A percentile compares a stretch with the other conserved stretches of the same genome.
phyloP scores from a whole-genome alignment of 2,888 invertebrate genomes.

The Chrysolina oricalcia region DNA sequence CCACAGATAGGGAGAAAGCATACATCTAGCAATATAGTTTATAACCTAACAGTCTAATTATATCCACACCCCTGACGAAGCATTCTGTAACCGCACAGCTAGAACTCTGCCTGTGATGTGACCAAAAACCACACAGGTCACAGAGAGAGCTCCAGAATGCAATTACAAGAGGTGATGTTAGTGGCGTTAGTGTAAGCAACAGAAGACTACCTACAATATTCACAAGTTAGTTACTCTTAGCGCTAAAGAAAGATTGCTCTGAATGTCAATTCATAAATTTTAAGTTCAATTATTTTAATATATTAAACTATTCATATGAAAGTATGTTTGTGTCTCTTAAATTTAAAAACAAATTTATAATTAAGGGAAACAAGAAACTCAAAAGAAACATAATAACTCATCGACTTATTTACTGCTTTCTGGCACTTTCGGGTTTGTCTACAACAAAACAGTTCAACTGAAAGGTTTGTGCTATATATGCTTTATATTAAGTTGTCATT shows the following conservation, averaged over 20 bases:
- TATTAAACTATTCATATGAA: too few species aligned
- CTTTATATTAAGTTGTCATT: too few species aligned
- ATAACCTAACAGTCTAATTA: background rate
- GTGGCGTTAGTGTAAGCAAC: constrained; percentile 25
- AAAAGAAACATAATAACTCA: too few species aligned
- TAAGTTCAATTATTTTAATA: too few species aligned
- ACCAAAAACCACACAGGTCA: constrained; percentile 80
- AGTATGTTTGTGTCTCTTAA: too few species aligned
- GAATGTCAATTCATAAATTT: too few species aligned
- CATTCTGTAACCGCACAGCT: constrained; percentile 79
- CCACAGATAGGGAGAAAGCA: background rate
- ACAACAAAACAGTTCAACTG: too few species aligned
- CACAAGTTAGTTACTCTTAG: background rate
- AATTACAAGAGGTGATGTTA: constrained; percentile 56
- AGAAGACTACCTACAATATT: background rate
- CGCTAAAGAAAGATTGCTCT: background rate
- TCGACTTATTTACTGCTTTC: too few species aligned
- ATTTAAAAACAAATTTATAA: too few species aligned
- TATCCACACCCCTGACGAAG: constrained; percentile 43
- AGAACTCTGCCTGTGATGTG: constrained; percentile 98
- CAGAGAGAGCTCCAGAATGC: constrained; percentile 83
- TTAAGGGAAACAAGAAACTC: too few species aligned
- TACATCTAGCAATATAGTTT: background rate
- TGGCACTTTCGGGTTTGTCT: too few species aligned
- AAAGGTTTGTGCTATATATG: too few species aligned